phyloP scores from a whole-genome alignment of 2,888 invertebrate genomes.

The Anorthoa munda region DNA sequence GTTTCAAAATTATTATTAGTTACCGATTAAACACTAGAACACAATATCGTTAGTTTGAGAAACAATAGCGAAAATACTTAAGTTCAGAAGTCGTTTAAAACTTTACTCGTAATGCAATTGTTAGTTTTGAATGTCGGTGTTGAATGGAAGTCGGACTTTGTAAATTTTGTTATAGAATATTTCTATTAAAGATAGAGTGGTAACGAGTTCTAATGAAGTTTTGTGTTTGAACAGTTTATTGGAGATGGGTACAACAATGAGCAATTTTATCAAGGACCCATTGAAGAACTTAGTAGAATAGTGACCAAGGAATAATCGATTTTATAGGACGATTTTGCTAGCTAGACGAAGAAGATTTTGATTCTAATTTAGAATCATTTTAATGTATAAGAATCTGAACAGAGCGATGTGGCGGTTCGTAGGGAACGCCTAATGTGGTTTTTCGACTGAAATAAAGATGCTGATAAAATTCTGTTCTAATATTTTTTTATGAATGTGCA shows the following conservation, averaged over 20 bases:
- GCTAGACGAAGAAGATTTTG: too few relatives aligned
- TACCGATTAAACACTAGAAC: conserved; percentile 54
- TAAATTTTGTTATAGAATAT: conserved; percentile 50
- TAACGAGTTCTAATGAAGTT: conserved; percentile 29
- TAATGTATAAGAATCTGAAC: too few relatives aligned
- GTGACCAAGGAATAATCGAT: too few relatives aligned
- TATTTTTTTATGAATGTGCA: too few relatives aligned
- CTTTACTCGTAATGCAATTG: conserved; percentile 62
- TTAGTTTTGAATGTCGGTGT: conserved; percentile 52
- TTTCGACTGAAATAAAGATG: neutral
- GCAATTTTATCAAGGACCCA: neutral
- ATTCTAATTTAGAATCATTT: too few relatives aligned
- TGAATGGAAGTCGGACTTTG: conserved; percentile 48
- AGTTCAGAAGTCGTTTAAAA: conserved; percentile 60
- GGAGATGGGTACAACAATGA: neutral
- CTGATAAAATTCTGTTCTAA: too few relatives aligned
- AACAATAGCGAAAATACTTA: conserved; percentile 64
- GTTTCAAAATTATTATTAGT: conserved; percentile 44
- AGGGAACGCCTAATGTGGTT: neutral
- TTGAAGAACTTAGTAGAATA: too few relatives aligned
- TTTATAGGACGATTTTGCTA: too few relatives aligned
- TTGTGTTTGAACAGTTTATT: conserved; percentile 31
- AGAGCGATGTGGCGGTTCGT: too few relatives aligned
- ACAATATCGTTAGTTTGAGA: conserved; percentile 52
- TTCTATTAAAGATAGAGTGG: conserved; percentile 33